Conservation (phyloP, 2,797 vertebrate genomes). For the Sarcophilus harrisii region DNA sequence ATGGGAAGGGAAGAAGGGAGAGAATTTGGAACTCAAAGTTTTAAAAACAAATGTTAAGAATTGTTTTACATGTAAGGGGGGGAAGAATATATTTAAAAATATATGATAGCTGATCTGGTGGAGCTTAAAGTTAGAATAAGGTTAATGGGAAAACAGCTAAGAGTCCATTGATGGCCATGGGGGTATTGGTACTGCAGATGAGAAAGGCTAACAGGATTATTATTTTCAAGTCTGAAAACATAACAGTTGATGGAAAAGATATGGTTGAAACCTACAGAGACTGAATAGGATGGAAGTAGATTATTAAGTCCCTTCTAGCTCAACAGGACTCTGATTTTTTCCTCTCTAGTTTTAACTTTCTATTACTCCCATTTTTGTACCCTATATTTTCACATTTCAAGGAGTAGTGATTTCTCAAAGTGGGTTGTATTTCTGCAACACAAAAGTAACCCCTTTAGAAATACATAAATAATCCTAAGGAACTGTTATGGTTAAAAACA, state of each 20-base stretch:
- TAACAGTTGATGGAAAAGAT: background rate
- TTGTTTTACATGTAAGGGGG: too few relatives aligned
- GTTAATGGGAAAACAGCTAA: background rate
- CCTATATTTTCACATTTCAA: background rate
- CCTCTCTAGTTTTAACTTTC: background rate
- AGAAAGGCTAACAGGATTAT: background rate
- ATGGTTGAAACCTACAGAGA: background rate
- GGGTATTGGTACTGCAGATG: background rate
- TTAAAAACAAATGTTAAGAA: too few relatives aligned
- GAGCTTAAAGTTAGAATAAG: background rate
- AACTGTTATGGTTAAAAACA: background rate
- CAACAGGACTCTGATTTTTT: background rate
- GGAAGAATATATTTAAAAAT: background rate
- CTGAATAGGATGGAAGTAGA: background rate
- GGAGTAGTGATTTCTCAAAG: background rate
- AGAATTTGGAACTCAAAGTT: too few relatives aligned
- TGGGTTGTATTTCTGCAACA: background rate
- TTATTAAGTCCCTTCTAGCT: background rate
- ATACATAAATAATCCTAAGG: background rate
- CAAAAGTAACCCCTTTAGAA: background rate
- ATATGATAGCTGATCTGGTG: background rate
- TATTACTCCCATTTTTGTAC: background rate
- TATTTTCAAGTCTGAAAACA: background rate
- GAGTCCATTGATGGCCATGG: background rate
- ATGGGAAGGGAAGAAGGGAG: too few relatives aligned